Evolutionary conservation across 1,140 invertebrate genomes (phyloP).

Genomic region (Asobara japonica): DNA sequence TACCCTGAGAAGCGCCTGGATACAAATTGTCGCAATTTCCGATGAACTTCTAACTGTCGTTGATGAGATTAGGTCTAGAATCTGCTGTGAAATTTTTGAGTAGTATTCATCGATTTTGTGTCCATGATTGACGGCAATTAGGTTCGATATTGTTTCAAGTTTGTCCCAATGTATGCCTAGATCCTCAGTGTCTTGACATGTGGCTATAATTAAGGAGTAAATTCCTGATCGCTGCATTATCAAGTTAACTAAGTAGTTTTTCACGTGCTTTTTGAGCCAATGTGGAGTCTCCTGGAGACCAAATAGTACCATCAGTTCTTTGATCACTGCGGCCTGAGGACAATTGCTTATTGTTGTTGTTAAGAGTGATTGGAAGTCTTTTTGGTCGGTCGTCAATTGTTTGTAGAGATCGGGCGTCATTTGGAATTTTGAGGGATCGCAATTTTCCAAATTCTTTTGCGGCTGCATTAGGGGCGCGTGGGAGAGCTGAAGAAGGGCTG

Average conservation of each 20-base stretch:
- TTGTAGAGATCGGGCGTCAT: slow-evolving; percentile 65
- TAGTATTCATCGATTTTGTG: slow-evolving; percentile 67
- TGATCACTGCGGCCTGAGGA: slow-evolving; percentile 72
- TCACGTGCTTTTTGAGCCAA: slow-evolving; percentile 74
- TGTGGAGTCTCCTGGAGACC: slow-evolving; percentile 69
- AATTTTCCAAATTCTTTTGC: neutral
- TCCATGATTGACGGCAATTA: slow-evolving; percentile 71
- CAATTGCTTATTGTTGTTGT: slow-evolving; percentile 68
- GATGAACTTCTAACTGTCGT: slow-evolving; percentile 62
- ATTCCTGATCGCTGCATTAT: slow-evolving; percentile 72
- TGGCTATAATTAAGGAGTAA: slow-evolving; percentile 69
- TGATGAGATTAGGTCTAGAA: slow-evolving; percentile 62
- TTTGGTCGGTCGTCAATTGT: slow-evolving; percentile 66
- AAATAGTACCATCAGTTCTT: slow-evolving; percentile 76
- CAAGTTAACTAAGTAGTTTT: slow-evolving; percentile 69
- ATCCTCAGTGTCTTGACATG: slow-evolving; percentile 70
- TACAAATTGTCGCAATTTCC: slow-evolving; percentile 67
- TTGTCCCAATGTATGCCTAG: slow-evolving; percentile 72
- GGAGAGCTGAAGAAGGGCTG: slow-evolving; percentile 75
- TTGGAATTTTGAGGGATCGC: slow-evolving; percentile 37
- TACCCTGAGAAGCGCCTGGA: slow-evolving; percentile 66
- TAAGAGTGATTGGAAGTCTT: slow-evolving; percentile 67
- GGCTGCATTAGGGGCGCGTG: slow-evolving; percentile 74
- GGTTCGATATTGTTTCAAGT: slow-evolving; percentile 73
- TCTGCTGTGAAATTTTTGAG: slow-evolving; percentile 58